Evolutionary conservation across 2,888 invertebrate species (phyloP).

Genomic region (Heliconius erato): DNA sequence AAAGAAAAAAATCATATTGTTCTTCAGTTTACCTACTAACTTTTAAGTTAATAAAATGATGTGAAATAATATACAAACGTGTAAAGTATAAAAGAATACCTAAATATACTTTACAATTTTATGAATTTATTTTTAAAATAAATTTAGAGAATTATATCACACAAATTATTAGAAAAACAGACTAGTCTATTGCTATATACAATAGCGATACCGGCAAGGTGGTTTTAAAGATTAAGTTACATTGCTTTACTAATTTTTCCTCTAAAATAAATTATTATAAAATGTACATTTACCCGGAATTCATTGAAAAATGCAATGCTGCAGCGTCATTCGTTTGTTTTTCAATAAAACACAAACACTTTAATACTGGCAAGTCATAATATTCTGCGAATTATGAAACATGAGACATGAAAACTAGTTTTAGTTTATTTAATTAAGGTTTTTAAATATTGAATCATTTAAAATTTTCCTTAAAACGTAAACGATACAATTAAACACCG

Average conservation of each 20-base stretch:
- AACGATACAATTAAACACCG: neutral
- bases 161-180: too few species aligned
- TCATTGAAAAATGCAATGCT: neutral
- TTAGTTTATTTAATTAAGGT: neutral
- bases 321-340: conserved; percentile 11
- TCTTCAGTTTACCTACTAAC: too few species aligned
- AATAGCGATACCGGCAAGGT: neutral
- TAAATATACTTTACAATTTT: too few species aligned
- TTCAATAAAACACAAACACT: neutral
- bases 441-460: neutral
- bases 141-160: too few species aligned
- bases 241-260: neutral
- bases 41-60: too few species aligned
- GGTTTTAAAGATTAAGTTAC: neutral
- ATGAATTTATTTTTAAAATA: too few species aligned
- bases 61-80: too few species aligned
- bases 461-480: neutral
- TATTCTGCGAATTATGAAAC: conserved; percentile 19
- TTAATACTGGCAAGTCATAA: neutral
- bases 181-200: too few species aligned
- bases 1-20: neutral
- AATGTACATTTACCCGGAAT: conserved; percentile 5
- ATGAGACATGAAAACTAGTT: neutral
- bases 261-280: neutral
- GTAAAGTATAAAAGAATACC: too few species aligned